Base-by-base conservation (phyloP, 2,113 vertebrate species). In the Alethe diademata region DNA sequence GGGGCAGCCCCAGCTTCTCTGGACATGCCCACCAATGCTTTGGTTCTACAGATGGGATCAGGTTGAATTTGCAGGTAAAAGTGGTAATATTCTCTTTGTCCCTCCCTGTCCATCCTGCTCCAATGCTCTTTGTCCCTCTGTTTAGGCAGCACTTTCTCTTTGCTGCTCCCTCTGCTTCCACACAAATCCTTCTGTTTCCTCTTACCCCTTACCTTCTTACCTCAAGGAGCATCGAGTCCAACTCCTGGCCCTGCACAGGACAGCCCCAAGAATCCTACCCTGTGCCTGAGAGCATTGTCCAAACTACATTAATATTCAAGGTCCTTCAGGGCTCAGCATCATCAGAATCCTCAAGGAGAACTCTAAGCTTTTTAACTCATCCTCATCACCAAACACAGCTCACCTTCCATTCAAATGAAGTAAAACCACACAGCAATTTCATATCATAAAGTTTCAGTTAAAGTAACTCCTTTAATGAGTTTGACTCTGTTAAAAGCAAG, bases 71-170 rank as follows among this genome's bases (percentile, higher is more conserved):
- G 4, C 22, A 35, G 24, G 31, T 12, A 38, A 56, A 60, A 51
- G 15, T 4, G 10, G 43, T 45, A 45, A 45, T 45, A 45, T 18
- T n/a, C 26, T 72, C 53, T 51, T 51, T 9, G 2, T 10, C 8
- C 16, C 4, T 74, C 19, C 22, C 23, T 47, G 35, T 36, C 33
- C 35, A 7, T 14, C 58, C 18, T 2, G 1, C 31, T 40, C 6
- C 51, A 28, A 8, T 23, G 17, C 9, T 91, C 14, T 4, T 25
- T 43, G 43, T 64, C 6, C 4, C 8, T 23, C 9, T 0, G 0
- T 31, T 73, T 18, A 61, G 33, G 65, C 24, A 78, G 40, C 5
- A 16, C 5, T 67, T 85, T 2, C 12, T 18, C 12, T 74, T 74
- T 3, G 3, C 40, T 75, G 56, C 9, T 54, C 25, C 14, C 33